Evolutionary conservation across 2,888 invertebrate genomes (phyloP).

Genomic region (Bhutanitis thaidina): DNA sequence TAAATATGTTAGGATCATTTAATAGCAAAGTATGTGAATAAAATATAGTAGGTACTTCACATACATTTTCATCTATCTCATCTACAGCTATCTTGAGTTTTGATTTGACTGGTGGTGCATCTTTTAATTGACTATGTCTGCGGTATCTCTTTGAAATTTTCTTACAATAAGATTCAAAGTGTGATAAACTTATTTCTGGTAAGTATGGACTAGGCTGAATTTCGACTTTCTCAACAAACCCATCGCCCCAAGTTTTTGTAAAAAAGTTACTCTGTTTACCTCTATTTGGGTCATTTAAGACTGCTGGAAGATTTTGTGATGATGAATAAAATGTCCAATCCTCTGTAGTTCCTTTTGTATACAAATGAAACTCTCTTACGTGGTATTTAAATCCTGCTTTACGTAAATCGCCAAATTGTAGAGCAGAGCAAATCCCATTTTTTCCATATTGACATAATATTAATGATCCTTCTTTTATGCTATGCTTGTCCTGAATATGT

Average conservation of each 20-base stretch:
- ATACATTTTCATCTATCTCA: conserved; percentile 61
- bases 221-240: conserved; percentile 90
- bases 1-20: conserved; percentile 89
- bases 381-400: conserved; percentile 94
- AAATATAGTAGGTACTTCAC: conserved; percentile 91
- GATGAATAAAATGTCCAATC: conserved; percentile 94
- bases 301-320: conserved; percentile 96
- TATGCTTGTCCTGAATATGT: conserved; percentile 89
- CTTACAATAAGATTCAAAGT: conserved; percentile 93
- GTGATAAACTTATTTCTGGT: conserved; percentile 89
- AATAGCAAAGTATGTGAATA: conserved; percentile 88
- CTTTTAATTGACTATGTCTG: conserved; percentile 80
- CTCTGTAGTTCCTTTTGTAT: conserved; percentile 59
- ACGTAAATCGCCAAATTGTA: conserved; percentile 93
- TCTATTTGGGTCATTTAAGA: conserved; percentile 95
- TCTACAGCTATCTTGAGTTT: conserved; percentile 54
- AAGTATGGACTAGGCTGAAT: conserved; percentile 89
- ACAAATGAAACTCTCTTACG: conserved; percentile 84
- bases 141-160: conserved; percentile 85
- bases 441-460: conserved; percentile 93
- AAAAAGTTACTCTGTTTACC: conserved; percentile 96
- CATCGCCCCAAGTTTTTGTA: conserved; percentile 98
- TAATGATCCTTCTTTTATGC: conserved; percentile 91
- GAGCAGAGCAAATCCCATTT: conserved; percentile 90
- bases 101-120: conserved; percentile 56